Evolutionary conservation across 2,888 invertebrate species (phyloP).

Genomic region (Lasioglossum lativentre): DNA sequence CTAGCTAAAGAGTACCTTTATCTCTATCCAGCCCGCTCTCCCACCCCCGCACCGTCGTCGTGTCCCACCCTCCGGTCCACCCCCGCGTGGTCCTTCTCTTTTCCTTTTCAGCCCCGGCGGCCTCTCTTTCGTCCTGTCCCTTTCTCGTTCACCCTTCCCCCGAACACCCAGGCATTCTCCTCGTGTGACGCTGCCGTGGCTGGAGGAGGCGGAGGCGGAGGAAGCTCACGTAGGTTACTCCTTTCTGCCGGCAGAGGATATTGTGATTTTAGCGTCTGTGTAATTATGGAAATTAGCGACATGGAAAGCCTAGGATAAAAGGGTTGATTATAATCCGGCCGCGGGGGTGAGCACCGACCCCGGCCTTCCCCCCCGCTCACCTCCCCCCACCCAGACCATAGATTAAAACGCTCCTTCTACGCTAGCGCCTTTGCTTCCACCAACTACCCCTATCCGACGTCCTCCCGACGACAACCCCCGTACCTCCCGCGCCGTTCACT

Average conservation of each 20-base stretch:
- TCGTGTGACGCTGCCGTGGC: constrained; percentile 71
- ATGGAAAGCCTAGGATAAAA: constrained; percentile 85
- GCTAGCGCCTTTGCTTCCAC: constrained; percentile 80
- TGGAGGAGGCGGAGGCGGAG: constrained; percentile 53
- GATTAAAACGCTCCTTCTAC: constrained; percentile 84
- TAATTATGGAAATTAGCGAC: constrained; percentile 85
- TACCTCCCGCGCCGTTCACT: constrained; percentile 47
- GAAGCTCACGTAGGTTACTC: constrained; percentile 82
- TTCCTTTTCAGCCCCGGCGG: constrained; percentile 55
- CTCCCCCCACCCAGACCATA: constrained; percentile 79
- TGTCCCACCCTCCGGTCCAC: not conserved
- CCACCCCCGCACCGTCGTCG: constrained; percentile 63
- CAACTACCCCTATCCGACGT: constrained; percentile 65
- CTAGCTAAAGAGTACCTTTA: constrained; percentile 83
- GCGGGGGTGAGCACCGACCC: constrained; percentile 75
- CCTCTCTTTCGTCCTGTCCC: constrained; percentile 45
- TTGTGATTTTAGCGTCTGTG: constrained; percentile 85
- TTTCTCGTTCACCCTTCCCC: constrained; percentile 55
- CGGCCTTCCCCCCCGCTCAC: constrained; percentile 46
- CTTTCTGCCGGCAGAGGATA: constrained; percentile 83
- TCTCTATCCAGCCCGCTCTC: constrained; percentile 81
- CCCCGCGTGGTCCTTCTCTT: constrained; percentile 45
- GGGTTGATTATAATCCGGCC: constrained; percentile 85
- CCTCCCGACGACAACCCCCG: constrained; percentile 46
- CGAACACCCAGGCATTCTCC: constrained; percentile 71